Evolutionary conservation across 2,113 vertebrate genomes (phyloP).

Genomic region (Psephotus haematonotus): DNA sequence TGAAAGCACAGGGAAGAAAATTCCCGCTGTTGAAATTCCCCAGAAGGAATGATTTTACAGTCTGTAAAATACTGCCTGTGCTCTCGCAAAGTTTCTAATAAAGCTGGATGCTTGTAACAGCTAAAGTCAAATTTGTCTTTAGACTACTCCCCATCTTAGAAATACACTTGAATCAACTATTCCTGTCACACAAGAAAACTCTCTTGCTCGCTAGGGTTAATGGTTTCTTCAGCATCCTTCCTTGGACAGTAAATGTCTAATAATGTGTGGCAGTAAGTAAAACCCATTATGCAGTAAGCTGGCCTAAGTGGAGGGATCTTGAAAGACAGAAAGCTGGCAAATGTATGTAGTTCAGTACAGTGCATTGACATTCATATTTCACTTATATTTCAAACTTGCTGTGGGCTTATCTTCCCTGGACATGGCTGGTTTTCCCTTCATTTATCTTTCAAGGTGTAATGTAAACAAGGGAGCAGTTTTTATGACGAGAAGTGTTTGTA

Average conservation of each 20-base stretch:
- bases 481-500: background rate
- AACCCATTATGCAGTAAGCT: background rate
- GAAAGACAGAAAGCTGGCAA: background rate
- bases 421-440: background rate
- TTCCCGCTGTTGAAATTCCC: background rate
- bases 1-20: background rate
- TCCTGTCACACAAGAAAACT: background rate
- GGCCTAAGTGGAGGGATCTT: background rate
- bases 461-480: background rate
- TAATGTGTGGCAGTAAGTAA: background rate
- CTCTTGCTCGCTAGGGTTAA: background rate
- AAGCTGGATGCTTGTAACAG: background rate
- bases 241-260: background rate
- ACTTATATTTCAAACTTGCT: background rate
- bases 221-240: background rate
- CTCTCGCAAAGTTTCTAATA: background rate
- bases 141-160: background rate
- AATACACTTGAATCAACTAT: background rate
- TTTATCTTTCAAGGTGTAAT: background rate
- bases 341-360: background rate
- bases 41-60: background rate
- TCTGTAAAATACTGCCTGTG: background rate
- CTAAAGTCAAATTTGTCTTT: background rate
- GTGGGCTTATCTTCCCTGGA: background rate
- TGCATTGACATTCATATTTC: background rate